Evolutionary conservation across 2,113 vertebrate genomes (phyloP).

Genomic region (Hassar affinis): DNA sequence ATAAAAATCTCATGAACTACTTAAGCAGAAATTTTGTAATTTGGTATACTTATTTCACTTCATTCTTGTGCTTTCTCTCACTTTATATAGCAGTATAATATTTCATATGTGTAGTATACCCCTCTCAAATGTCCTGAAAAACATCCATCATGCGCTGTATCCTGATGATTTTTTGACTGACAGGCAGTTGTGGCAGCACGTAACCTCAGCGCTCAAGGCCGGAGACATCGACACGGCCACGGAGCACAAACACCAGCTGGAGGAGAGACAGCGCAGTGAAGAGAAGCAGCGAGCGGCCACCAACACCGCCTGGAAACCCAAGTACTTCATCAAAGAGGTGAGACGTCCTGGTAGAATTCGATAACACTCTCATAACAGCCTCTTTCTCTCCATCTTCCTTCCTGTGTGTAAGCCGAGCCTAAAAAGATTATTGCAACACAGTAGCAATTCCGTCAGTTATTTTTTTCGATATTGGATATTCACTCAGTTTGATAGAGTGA

Average conservation of each 20-base stretch:
- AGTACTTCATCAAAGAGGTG: slow-evolving; percentile 87
- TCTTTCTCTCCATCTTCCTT: background rate
- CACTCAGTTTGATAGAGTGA: background rate
- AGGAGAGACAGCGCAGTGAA: slow-evolving; percentile 84
- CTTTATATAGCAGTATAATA: no score
- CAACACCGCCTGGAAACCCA: slow-evolving; percentile 76
- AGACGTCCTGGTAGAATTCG: slow-evolving; percentile 24
- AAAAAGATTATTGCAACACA: slow-evolving; percentile 1
- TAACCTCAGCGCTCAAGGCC: slow-evolving; percentile 78
- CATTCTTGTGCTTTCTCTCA: no score
- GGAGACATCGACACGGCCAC: slow-evolving; percentile 82
- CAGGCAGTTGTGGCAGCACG: slow-evolving; percentile 85
- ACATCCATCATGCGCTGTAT: background rate
- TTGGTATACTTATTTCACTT: no score
- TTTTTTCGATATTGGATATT: background rate
- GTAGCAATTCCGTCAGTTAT: background rate
- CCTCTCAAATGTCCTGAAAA: background rate
- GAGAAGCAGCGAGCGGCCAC: slow-evolving; percentile 74
- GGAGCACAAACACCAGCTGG: slow-evolving; percentile 84
- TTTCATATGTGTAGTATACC: no score
- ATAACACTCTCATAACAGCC: background rate
- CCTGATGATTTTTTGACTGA: background rate
- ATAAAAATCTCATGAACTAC: no score
- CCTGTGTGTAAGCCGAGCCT: background rate
- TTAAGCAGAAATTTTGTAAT: no score